A percentile compares a stretch with the other conserved stretches of the same genome.
Evolutionary conservation across 53 echinoderm and acorn worm species (phyloP).

Genomic region (Arbacia lixula): DNA sequence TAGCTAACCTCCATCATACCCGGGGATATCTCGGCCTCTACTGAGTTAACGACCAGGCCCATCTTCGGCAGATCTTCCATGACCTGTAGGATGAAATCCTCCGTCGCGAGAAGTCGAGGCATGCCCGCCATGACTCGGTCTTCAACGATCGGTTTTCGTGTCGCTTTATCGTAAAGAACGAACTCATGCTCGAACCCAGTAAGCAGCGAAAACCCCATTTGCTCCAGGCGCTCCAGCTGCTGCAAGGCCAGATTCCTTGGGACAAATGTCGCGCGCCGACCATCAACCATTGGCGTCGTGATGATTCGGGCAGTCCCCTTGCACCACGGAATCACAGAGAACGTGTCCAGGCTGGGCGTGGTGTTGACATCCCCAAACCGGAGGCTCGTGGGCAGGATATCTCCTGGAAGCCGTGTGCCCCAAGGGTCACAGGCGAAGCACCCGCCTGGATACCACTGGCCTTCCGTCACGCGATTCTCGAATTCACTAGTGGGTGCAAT

Average conservation of each 20-base stretch:
- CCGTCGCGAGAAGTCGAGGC: neutral
- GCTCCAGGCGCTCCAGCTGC: neutral
- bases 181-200: neutral
- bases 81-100: conserved; percentile 38
- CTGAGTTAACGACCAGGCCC: conserved; percentile 51
- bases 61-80: conserved; percentile 42
- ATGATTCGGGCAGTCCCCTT: neutral
- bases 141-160: neutral
- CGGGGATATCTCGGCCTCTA: conserved; percentile 56
- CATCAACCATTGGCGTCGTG: neutral
- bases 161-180: neutral
- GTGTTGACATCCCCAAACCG: neutral
- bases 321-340: neutral
- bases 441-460: no score
- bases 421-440: no score
- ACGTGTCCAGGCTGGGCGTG: neutral
- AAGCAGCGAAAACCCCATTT: neutral
- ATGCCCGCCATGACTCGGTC: neutral
- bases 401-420: no score
- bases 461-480: no score
- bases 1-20: conserved; percentile 52
- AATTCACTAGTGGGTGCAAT: neutral
- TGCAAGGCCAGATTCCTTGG: neutral
- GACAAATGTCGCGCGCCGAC: neutral
- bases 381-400: neutral